Conservation (phyloP, 2,113 vertebrate genomes). For the Chlorodrepanis virens region DNA sequence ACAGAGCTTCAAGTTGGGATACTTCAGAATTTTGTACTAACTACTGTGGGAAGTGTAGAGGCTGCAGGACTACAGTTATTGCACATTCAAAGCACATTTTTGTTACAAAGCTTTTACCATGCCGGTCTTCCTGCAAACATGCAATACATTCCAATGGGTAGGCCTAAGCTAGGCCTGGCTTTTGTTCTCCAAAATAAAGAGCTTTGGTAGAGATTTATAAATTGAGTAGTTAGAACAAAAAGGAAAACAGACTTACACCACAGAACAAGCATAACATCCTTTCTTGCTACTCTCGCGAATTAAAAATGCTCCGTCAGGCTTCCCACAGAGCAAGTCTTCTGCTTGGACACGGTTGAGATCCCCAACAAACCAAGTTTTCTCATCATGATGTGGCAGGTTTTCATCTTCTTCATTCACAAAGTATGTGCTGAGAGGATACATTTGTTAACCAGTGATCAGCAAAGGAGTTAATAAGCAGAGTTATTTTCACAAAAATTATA, state of each 20-base stretch:
- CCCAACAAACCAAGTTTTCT: conserved; percentile 96
- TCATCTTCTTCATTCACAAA: conserved; percentile 91
- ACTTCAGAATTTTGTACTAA: background rate
- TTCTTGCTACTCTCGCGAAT: conserved; percentile 97
- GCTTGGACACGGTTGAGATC: conserved; percentile 91
- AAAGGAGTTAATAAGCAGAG: background rate
- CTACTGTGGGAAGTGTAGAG: background rate
- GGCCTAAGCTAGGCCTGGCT: background rate
- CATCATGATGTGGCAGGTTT: conserved; percentile 88
- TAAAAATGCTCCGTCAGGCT: conserved; percentile 91
- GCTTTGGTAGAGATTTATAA: background rate
- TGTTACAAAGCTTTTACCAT: background rate
- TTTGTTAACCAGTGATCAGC: background rate
- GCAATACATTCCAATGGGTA: background rate
- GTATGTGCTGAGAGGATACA: conserved; percentile 76
- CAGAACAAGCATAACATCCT: conserved; percentile 96
- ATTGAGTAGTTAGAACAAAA: background rate
- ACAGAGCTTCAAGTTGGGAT: background rate
- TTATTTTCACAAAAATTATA: background rate
- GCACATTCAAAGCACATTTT: background rate
- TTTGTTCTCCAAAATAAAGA: conserved; percentile 1
- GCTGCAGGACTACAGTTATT: background rate
- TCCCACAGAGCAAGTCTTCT: conserved; percentile 91
- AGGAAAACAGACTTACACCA: conserved; percentile 87
- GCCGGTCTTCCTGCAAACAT: background rate